Percentiles rank a stretch among this genome's conserved stretches.
phyloP scores from a whole-genome alignment of 2,797 vertebrate species.

The Chelidonichthys spinosus region DNA sequence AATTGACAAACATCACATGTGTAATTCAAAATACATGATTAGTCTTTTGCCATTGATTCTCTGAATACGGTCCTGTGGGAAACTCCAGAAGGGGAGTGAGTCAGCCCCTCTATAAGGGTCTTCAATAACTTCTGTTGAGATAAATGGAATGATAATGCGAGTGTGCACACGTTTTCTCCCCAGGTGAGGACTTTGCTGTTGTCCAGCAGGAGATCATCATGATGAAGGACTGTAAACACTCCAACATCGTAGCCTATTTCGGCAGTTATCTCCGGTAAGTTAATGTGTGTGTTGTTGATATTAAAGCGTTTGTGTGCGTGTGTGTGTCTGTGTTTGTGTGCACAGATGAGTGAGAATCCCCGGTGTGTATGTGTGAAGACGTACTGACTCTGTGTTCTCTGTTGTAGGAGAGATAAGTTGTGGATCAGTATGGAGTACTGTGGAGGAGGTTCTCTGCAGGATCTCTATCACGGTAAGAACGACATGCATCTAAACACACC shows the following conservation, averaged over 20 bases:
- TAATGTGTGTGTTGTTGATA: not conserved
- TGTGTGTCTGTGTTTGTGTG: conserved; percentile 37
- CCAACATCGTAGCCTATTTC: conserved; percentile 99
- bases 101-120: not conserved
- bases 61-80: no score
- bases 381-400: conserved; percentile 18
- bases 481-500: not conserved
- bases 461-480: conserved; percentile 95
- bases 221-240: conserved; percentile 99
- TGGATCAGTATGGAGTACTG: conserved; percentile 99
- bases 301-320: not conserved
- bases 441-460: conserved; percentile 97
- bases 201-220: conserved; percentile 99
- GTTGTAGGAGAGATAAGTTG: conserved; percentile 94
- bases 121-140: not conserved
- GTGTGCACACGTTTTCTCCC: not conserved
- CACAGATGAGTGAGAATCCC: conserved; percentile 46
- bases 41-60: no score
- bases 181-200: conserved; percentile 99
- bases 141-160: no score
- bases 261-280: conserved; percentile 98
- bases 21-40: no score
- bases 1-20: no score
- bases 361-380: not conserved
- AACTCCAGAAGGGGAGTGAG: no score